These are phyloP conservation scores for Pristiophorus japonicus DNA, from an alignment of 2,113 vertebrate genomes.

Conservation along the genomic window DNA sequence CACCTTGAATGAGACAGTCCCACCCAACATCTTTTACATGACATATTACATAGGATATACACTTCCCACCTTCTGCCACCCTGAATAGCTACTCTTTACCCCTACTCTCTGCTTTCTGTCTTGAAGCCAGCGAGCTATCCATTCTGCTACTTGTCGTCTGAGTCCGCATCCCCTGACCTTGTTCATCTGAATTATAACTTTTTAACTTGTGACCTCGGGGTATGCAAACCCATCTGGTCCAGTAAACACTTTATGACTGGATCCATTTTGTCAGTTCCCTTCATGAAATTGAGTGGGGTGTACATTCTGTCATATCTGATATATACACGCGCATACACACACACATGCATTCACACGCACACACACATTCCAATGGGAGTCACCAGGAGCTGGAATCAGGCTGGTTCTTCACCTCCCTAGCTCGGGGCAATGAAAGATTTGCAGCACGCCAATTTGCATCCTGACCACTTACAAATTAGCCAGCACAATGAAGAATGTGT, in stretches of 20 bases:
- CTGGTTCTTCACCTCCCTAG: neutral
- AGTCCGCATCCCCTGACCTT: too few relatives aligned
- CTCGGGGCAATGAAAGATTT: too few relatives aligned
- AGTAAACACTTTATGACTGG: neutral
- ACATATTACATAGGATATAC: too few relatives aligned
- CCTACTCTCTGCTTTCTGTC: too few relatives aligned
- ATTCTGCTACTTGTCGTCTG: too few relatives aligned
- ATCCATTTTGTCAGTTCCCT: neutral
- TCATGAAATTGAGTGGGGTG: too few relatives aligned
- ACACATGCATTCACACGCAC: neutral
- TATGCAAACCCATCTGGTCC: neutral
- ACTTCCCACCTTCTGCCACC: too few relatives aligned
- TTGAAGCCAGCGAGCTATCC: too few relatives aligned
- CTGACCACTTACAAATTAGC: neutral
- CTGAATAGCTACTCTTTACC: too few relatives aligned
- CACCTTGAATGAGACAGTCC: neutral
- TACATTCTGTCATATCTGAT: too few relatives aligned
- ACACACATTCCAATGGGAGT: neutral
- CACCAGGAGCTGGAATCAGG: too few relatives aligned
- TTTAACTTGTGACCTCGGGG: neutral
- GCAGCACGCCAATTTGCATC: neutral
- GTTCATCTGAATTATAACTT: neutral
- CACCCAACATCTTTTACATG: neutral
- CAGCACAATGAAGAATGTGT: neutral
- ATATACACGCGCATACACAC: too few relatives aligned